Evolutionary conservation across 2,113 vertebrate species (phyloP).

Genomic region (Probosciger aterrimus): DNA sequence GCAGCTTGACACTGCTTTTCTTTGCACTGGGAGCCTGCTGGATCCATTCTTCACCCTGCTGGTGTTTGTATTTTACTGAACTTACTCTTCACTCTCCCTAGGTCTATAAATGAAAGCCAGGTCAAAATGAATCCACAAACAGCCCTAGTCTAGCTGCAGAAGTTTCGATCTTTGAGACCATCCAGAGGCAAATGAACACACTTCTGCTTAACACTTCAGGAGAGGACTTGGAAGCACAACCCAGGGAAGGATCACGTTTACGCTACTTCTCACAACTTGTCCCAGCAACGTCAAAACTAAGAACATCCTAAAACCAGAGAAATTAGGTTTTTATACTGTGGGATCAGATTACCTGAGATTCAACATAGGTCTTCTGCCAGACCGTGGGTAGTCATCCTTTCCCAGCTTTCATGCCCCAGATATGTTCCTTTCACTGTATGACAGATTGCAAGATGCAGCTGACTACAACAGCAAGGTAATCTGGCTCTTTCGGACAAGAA

Average conservation of each 20-base stretch:
- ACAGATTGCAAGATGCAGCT: background rate
- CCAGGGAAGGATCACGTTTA: background rate
- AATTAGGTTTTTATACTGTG: background rate
- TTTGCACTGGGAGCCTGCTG: background rate
- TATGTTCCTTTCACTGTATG: background rate
- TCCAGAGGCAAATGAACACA: background rate
- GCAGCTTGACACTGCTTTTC: background rate
- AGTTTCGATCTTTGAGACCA: background rate
- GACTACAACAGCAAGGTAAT: background rate
- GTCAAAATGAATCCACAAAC: background rate
- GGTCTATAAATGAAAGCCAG: background rate
- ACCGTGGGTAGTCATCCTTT: background rate
- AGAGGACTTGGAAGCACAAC: background rate
- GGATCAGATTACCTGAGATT: conserved; percentile 15
- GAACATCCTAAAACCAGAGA: background rate
- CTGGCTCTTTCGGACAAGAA: background rate
- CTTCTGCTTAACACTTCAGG: background rate
- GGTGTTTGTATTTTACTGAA: background rate
- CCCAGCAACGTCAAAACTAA: background rate
- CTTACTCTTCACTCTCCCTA: background rate
- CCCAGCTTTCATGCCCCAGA: background rate
- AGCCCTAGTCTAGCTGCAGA: background rate
- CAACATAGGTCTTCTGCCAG: background rate
- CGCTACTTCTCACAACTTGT: background rate
- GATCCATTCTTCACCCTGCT: background rate